These are phyloP conservation scores for Spilosoma lubricipeda DNA, from an alignment of 2,888 invertebrate genomes.

Conservation along the genomic window DNA sequence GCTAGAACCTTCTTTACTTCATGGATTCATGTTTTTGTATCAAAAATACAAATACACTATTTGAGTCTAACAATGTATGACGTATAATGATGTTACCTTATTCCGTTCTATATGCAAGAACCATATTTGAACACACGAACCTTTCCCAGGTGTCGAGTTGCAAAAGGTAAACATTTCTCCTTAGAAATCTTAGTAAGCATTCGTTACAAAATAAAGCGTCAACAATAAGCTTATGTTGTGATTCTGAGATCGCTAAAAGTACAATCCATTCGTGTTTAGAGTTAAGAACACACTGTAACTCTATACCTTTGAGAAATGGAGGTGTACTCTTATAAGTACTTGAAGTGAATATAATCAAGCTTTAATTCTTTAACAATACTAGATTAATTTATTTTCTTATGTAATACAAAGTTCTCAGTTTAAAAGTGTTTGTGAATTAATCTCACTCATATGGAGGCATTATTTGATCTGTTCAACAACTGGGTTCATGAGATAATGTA, in stretches of 20 bases:
- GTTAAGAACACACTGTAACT: slow-evolving; percentile 28
- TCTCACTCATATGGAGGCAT: slow-evolving; percentile 46
- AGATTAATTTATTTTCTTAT: not conserved
- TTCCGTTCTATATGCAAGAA: slow-evolving; percentile 32
- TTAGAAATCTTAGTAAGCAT: slow-evolving; percentile 67
- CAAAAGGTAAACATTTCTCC: slow-evolving; percentile 71
- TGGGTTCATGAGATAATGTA: slow-evolving; percentile 57
- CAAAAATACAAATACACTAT: not conserved
- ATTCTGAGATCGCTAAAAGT: slow-evolving; percentile 34
- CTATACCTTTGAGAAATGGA: slow-evolving; percentile 21
- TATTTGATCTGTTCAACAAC: slow-evolving; percentile 51
- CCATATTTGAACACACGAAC: slow-evolving; percentile 36
- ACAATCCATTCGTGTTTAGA: slow-evolving; percentile 40
- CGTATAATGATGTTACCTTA: slow-evolving; percentile 28
- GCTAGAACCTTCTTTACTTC: not conserved
- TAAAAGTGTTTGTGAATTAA: not conserved
- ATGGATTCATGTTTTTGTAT: not conserved
- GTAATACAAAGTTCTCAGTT: not conserved
- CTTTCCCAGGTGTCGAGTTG: slow-evolving; percentile 69
- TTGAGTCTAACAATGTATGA: slow-evolving; percentile 13
- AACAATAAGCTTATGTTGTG: slow-evolving; percentile 29
- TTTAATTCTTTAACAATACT: not conserved
- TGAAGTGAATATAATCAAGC: slow-evolving; percentile 7
- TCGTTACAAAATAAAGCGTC: slow-evolving; percentile 39
- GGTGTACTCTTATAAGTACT: slow-evolving; percentile 11